phyloP scores from a whole-genome alignment of 2,113 vertebrate genomes.

The Sminthopsis crassicaudata region DNA sequence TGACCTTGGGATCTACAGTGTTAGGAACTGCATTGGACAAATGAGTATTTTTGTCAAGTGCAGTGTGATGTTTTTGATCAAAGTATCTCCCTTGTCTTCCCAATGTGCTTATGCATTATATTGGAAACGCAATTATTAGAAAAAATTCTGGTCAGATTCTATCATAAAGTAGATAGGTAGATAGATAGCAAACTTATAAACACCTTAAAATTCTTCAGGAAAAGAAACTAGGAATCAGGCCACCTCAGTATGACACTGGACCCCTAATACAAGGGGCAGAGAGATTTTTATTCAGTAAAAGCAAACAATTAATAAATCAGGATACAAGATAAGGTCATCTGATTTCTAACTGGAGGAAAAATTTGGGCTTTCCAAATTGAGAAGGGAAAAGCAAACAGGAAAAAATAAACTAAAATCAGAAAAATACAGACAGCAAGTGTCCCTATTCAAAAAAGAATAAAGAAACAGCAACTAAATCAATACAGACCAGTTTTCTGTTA shows the following conservation, averaged over 20 bases:
- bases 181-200: too few relatives aligned
- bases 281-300: not conserved
- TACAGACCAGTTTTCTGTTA: not conserved
- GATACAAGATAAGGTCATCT: not conserved
- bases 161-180: too few relatives aligned
- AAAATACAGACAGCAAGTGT: not conserved
- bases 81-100: not conserved
- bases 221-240: not conserved
- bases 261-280: too few relatives aligned
- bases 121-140: not conserved
- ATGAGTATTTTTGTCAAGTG: not conserved
- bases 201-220: not conserved
- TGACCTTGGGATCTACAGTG: not conserved
- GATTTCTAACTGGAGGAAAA: not conserved
- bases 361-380: not conserved
- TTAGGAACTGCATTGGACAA: not conserved
- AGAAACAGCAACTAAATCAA: not conserved
- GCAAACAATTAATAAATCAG: not conserved
- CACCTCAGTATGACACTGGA: not conserved
- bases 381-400: not conserved
- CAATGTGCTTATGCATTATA: not conserved
- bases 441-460: not conserved
- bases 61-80: not conserved
- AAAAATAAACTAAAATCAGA: not conserved
- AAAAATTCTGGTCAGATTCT: not conserved